Base-by-base conservation (phyloP, 2,113 vertebrate species). In the Macquaria ambigua region DNA sequence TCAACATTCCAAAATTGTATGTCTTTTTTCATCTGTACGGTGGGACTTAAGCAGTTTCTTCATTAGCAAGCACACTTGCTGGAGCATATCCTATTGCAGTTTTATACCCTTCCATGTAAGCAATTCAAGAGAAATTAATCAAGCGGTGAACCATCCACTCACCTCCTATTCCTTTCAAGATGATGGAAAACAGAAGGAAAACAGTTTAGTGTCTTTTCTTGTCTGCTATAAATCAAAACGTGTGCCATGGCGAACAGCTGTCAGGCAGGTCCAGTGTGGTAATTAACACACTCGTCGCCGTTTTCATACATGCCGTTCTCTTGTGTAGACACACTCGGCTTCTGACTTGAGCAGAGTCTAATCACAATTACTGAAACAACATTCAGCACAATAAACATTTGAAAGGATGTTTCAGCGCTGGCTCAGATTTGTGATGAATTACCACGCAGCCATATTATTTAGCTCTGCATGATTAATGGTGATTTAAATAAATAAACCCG, bases 391-490 rank as follows among this genome's bases (percentile, higher is more conserved):
- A 88, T 74, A 86, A 89, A 84, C 71, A 73, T 87, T 66, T 72
- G 62, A 83, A 84, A 89, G 84, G 73, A 74, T 79, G 73, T 92
- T 86, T 74, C 59, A 23, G 41, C 82, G 16, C 79, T 21, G 43
- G 77, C 53, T 71, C 61, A 48, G 64, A 70, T 76, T 74, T 48
- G 58, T 84, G 87, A 93, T 94, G 77, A 93, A 92, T 93, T 85
- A 86, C 89, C 28, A 41, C 10, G 20, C 25, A 0, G 77, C 61
- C 79, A 21, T 81, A 66, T 85, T 88, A 82, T 93, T 87, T 83
- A 77, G 43, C 83, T 71, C 81, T 20, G 55, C 43, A 53, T 90
- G 93, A 94, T 92, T 95, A 94, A 95, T 93, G 84, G 50, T 20
- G 58, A 90, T 90, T 87, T 85, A 84, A 93, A 93, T 90, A 90